Conservation (phyloP, 2,113 vertebrate genomes). For the Podarcis raffonei region DNA sequence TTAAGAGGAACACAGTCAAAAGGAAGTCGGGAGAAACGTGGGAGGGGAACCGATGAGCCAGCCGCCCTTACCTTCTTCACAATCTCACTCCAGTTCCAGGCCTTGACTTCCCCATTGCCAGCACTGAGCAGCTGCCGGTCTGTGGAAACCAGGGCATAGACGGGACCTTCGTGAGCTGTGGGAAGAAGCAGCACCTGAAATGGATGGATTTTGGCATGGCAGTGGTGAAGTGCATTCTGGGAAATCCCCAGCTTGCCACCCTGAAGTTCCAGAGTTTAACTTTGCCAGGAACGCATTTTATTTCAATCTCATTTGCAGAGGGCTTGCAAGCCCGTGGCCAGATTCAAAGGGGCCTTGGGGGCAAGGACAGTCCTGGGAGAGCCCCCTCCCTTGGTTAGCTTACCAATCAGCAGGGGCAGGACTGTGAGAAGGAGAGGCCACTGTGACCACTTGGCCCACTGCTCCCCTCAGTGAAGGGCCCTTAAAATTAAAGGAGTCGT, state of each 20-base stretch:
- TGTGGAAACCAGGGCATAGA: slow-evolving; percentile 84
- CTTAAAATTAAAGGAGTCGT: too few relatives aligned
- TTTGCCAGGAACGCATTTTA: background rate
- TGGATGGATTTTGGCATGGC: background rate
- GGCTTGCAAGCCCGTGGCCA: background rate
- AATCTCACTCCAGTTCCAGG: slow-evolving; percentile 89
- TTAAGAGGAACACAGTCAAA: background rate
- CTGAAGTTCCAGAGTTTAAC: background rate
- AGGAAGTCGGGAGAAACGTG: background rate
- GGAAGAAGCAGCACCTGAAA: background rate
- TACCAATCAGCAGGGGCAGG: background rate
- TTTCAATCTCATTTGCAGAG: background rate
- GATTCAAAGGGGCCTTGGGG: too few relatives aligned
- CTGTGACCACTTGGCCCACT: too few relatives aligned
- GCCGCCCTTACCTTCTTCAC: slow-evolving; percentile 80
- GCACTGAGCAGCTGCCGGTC: slow-evolving; percentile 85
- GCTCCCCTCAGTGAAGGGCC: too few relatives aligned
- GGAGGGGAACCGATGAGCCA: rapidly evolving
- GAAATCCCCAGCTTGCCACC: background rate
- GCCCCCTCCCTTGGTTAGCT: background rate
- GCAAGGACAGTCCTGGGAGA: background rate
- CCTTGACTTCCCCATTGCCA: slow-evolving; percentile 86
- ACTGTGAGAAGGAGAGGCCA: too few relatives aligned
- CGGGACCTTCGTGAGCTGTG: slow-evolving; percentile 84
- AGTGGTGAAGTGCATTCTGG: background rate